These are phyloP conservation scores for Chloroceryle inda DNA, from an alignment of 2,797 vertebrate species.

Conservation along the genomic window DNA sequence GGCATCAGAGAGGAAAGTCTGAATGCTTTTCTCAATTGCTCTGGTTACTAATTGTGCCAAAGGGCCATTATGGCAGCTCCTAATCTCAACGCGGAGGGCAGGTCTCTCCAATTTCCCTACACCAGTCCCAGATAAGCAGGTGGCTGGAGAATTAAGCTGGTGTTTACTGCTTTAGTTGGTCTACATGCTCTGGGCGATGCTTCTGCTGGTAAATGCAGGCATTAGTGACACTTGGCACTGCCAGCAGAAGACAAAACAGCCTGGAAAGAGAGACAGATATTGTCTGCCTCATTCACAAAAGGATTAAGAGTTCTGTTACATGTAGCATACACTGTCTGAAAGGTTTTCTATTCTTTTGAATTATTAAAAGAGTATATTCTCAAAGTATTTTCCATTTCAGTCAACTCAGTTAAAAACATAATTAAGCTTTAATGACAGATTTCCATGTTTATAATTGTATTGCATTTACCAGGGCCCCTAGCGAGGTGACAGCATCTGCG, in stretches of 20 bases:
- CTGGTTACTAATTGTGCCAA: slow-evolving; percentile 1
- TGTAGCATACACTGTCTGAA: not conserved
- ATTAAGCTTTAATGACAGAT: not conserved
- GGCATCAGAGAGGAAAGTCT: not conserved
- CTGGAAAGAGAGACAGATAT: not conserved
- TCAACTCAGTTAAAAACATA: not conserved
- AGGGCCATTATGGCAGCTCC: not conserved
- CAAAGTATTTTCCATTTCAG: not conserved
- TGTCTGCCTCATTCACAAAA: not conserved
- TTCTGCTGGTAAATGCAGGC: slow-evolving; percentile 4
- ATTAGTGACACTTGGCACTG: not conserved
- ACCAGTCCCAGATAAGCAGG: slow-evolving; percentile 15
- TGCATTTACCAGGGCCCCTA: not conserved
- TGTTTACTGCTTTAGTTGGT: not conserved
- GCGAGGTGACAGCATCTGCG: not conserved
- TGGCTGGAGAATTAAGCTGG: slow-evolving; percentile 21
- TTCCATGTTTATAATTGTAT: not conserved
- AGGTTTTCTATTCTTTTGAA: not conserved
- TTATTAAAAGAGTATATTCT: not conserved
- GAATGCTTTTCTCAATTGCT: slow-evolving; percentile 21
- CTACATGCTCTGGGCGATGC: not conserved
- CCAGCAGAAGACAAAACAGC: not conserved
- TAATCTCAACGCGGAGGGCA: not conserved
- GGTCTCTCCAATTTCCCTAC: not conserved
- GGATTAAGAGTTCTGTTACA: not conserved